A percentile compares a stretch with the other conserved stretches of the same genome.
These are phyloP conservation scores for Diadema setosum DNA, from an alignment of 35 echinoderm and acorn worm species.

Conservation along the genomic window DNA sequence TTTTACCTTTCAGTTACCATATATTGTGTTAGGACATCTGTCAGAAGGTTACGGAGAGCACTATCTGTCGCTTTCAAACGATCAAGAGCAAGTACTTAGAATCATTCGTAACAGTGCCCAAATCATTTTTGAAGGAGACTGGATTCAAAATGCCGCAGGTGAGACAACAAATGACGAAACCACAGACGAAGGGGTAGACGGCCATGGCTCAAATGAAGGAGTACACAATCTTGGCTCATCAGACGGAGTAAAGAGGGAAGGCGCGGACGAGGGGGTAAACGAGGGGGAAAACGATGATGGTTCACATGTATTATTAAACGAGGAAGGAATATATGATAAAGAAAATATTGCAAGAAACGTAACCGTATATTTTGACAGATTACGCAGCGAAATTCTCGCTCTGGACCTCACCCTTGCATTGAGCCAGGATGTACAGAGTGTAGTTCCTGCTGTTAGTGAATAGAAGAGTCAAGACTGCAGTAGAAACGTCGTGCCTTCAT, in stretches of 20 bases:
- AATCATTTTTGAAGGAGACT: conserved; percentile 19
- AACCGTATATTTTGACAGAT: not conserved
- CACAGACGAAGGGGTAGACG: not conserved
- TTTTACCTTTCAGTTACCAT: not conserved
- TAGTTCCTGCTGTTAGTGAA: not conserved
- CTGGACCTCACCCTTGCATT: conserved; percentile 9
- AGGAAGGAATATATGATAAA: not conserved
- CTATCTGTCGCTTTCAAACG: conserved; percentile 21
- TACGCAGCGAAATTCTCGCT: not conserved
- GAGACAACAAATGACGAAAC: not conserved
- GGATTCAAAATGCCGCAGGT: not conserved
- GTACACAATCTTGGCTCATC: not conserved
- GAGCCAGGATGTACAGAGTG: not conserved
- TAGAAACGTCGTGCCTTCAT: not conserved
- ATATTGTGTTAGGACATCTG: conserved; percentile 7
- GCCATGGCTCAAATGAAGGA: not conserved
- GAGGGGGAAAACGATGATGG: not conserved
- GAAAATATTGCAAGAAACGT: not conserved
- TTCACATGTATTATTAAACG: not conserved
- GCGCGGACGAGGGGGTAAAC: not conserved
- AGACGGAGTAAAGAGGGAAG: not conserved
- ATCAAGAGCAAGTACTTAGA: conserved; percentile 11
- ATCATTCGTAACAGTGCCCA: conserved; percentile 30
- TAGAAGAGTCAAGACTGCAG: not conserved
- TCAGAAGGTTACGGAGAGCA: conserved; percentile 23